Evolutionary conservation across 2,888 invertebrate species (phyloP).

Genomic region (Augochlorella aurata): DNA sequence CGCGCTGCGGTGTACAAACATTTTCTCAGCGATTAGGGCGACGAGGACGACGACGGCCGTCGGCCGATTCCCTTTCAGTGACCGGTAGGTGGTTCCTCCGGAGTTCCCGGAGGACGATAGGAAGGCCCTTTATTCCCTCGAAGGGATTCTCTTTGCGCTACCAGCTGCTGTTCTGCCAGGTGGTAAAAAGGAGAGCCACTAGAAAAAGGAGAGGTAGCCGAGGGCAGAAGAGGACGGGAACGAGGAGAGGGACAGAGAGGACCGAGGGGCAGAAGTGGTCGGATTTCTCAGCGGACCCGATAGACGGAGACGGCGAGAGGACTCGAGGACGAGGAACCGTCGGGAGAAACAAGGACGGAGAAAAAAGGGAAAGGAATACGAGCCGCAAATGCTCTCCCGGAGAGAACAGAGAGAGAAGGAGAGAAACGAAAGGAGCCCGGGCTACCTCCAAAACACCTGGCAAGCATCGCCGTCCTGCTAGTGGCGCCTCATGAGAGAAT

Average conservation of each 20-base stretch:
- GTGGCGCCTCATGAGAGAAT: slow-evolving; percentile 72
- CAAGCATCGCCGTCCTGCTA: slow-evolving; percentile 69
- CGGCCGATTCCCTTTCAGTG: slow-evolving; percentile 28
- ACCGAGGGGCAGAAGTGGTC: slow-evolving; percentile 23
- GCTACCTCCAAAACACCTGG: slow-evolving; percentile 74
- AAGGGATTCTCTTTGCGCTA: slow-evolving; percentile 60
- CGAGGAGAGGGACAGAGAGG: not conserved
- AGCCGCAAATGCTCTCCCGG: slow-evolving; percentile 17
- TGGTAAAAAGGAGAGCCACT: slow-evolving; percentile 66
- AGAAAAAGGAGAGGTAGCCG: slow-evolving; percentile 29
- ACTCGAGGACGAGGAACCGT: slow-evolving; percentile 36
- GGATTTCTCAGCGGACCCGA: slow-evolving; percentile 45
- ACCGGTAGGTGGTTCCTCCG: slow-evolving; percentile 33
- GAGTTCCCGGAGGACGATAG: slow-evolving; percentile 56
- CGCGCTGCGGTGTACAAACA: slow-evolving; percentile 25
- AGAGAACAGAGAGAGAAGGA: slow-evolving; percentile 25
- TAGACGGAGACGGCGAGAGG: slow-evolving; percentile 36
- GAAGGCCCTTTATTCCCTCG: slow-evolving; percentile 55
- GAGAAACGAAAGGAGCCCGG: slow-evolving; percentile 40
- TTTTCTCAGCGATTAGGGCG: slow-evolving; percentile 28
- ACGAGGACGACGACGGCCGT: not conserved
- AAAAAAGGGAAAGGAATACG: slow-evolving; percentile 38
- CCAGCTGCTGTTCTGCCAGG: slow-evolving; percentile 73
- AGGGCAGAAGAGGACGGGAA: slow-evolving; percentile 7
- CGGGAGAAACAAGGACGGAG: slow-evolving; percentile 33